Evolutionary conservation across 2,113 vertebrate genomes (phyloP), one percentile per base, ranked within the genome.

Genomic region (Hiodon alosoides): DNA sequence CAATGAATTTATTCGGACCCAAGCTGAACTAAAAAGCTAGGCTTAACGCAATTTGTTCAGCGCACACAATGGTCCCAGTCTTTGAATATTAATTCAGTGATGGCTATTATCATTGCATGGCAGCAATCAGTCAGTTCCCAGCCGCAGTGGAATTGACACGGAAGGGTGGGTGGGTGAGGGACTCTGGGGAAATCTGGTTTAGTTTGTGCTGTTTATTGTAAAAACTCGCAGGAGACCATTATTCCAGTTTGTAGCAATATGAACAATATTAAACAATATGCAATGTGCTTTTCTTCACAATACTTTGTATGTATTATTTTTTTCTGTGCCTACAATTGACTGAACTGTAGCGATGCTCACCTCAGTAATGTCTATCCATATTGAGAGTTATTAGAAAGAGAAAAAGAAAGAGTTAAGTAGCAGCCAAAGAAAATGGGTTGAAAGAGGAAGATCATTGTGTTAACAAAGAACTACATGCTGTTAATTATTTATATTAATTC

Each of bases 291-390:
- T 31, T 31, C 31, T 31, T 31, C 31, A 31, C 31, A 31, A 31
- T 31, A 31, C 31, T 31, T 31, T 31, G 31, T 31, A 31, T 70
- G 5, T 7, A 3, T 46, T 3, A 53, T 52, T 16, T 48, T 66
- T 48, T 66, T 64, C 48, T 48, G 31, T 16, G 9, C 31, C 64
- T 48, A 47, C 48, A 48, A 66, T 31, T 31, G 17, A 54, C 8
- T 16, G n/a, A 54, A 65, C 64, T 11, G 47, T 67, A 50, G 66
- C 53, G 62, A 64, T 71, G 90, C 97, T 98, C 94, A 98, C 96
- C 97, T 98, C 87, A 94, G 90, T 86, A 96, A 87, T 83, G 94
- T 89, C 96, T 99, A 94, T 96, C 95, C 96, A 88, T 93, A 91
- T 87, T 91, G 92, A 91, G 91, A 87, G 92, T 92, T 92, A 84